Base-by-base conservation (phyloP, 64 coral and sea anemone species). In the Astreopora myriophthalma region DNA sequence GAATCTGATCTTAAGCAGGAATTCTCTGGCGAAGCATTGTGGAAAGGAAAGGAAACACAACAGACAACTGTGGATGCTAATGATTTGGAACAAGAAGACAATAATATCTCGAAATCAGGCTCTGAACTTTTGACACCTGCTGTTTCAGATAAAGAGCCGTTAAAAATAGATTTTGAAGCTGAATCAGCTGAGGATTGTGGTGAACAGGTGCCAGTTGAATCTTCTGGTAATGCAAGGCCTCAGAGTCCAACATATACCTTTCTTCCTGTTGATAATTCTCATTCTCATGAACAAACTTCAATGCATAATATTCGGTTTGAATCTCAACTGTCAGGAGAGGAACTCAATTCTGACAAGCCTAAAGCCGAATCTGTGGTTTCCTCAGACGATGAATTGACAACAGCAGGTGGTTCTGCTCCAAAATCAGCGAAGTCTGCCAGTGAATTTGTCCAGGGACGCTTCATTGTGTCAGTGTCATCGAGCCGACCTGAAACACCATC, bases 401-500 rank as follows among this genome's bases (percentile, higher is more conserved):
- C 23, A n/a, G 24, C 23, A n/a, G 24, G 55, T 83, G 55, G 52
- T 65, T 1, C 33, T 4, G 12, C 9, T 64, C 55, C 36, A 22
- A 83, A 83, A 35, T 60, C 19, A 64, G 12, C 51, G 17, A 34
- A 31, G 34, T 64, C 32, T 17, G 17, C 20, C 8, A 64, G 34
- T 33, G 79, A 87, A 12, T 87, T 48, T 73, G 85, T 87, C 10
- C 70, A 71, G 67, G 85, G 85, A 48, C 22, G 85, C 42, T 87
- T 87, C 27, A 89, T 62, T 61, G 72, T 89, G 12, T 73, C 68
- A n/a, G 48, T 73, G n/a, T 60, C 86, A 28, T 61, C 71, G 37
- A 35, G 75, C 7, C 76, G 71, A 38, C 67, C 36, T 75, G 51
- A 91, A 22, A 91, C 60, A 26, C 33, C 89, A 38, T 42, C 34